phyloP scores from a whole-genome alignment of 1,140 invertebrate genomes.

The Listronotus bonariensis region DNA sequence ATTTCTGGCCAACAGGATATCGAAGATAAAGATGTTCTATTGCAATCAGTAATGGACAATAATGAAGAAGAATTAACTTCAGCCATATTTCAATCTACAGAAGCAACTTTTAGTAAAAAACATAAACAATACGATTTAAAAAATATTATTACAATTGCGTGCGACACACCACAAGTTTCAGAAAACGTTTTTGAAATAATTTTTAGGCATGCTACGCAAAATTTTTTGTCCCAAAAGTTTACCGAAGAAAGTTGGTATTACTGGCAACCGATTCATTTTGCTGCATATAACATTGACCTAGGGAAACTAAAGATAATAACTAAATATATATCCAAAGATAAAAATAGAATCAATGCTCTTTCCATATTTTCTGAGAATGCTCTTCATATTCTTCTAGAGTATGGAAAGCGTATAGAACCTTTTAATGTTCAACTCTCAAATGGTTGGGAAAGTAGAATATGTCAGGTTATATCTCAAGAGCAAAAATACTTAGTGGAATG shows the following conservation, averaged over 20 bases:
- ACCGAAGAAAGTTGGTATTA: constrained; percentile 32
- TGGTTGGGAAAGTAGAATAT: constrained; percentile 28
- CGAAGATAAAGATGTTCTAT: not conserved
- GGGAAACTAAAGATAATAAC: constrained; percentile 26
- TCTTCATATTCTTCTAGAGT: constrained; percentile 38
- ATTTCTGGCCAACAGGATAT: no score
- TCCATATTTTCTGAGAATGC: constrained; percentile 41
- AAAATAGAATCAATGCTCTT: constrained; percentile 22
- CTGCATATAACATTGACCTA: constrained; percentile 16
- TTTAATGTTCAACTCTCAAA: constrained; percentile 35
- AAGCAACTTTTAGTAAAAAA: constrained; percentile 9
- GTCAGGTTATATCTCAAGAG: constrained; percentile 32
- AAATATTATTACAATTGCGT: constrained; percentile 27
- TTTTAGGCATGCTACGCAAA: not conserved
- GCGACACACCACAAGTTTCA: constrained; percentile 9
- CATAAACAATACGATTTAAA: constrained; percentile 6
- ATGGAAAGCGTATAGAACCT: constrained; percentile 21
- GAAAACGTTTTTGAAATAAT: constrained; percentile 7
- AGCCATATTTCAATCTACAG: not conserved
- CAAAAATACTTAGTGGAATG: constrained; percentile 28
- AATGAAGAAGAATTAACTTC: not conserved
- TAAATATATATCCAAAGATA: not conserved
- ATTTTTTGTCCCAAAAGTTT: constrained; percentile 9
- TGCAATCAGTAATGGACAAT: not conserved
- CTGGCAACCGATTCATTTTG: constrained; percentile 42